phyloP scores from a whole-genome alignment of 2,797 vertebrate species.

The Yasuhikotakia modesta region DNA sequence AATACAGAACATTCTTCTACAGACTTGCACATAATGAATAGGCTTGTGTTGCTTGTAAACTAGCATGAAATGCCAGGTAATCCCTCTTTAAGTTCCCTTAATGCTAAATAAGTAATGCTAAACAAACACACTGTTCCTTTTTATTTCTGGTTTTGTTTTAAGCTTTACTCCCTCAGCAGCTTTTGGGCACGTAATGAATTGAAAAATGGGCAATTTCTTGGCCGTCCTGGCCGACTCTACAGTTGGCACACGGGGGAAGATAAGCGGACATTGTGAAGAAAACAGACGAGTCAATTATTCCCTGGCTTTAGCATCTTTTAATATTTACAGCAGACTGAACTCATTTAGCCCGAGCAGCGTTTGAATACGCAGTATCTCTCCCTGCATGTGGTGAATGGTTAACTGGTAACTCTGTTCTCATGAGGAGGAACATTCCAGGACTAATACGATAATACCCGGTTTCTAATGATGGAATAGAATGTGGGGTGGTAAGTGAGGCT shows the following conservation, averaged over 20 bases:
- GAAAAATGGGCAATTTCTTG: background rate
- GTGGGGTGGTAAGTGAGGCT: conserved; percentile 49
- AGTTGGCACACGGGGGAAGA: conserved; percentile 18
- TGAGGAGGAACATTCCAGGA: conserved; percentile 56
- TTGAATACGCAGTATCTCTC: conserved; percentile 16
- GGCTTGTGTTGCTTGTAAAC: conserved; percentile 50
- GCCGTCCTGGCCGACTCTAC: conserved; percentile 22
- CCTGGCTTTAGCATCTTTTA: conserved; percentile 24
- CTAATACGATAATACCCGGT: conserved; percentile 58
- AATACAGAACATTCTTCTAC: conserved; percentile 50
- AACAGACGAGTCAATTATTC: conserved; percentile 30
- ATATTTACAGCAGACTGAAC: conserved; percentile 6
- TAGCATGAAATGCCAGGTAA: conserved; percentile 45
- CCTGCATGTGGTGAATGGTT: conserved; percentile 30
- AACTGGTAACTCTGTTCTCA: conserved; percentile 38
- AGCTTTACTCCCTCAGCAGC: background rate
- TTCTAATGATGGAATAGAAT: conserved; percentile 57
- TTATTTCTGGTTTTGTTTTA: background rate
- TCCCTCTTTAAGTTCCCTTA: conserved; percentile 39
- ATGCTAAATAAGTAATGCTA: conserved; percentile 12
- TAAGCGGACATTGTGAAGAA: conserved; percentile 30
- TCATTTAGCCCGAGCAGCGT: background rate
- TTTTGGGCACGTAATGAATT: background rate
- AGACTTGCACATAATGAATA: conserved; percentile 40
- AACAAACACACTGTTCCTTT: conserved; percentile 24